These are phyloP conservation scores for Apeira syringaria DNA, from an alignment of 2,888 invertebrate species.

Conservation along the genomic window DNA sequence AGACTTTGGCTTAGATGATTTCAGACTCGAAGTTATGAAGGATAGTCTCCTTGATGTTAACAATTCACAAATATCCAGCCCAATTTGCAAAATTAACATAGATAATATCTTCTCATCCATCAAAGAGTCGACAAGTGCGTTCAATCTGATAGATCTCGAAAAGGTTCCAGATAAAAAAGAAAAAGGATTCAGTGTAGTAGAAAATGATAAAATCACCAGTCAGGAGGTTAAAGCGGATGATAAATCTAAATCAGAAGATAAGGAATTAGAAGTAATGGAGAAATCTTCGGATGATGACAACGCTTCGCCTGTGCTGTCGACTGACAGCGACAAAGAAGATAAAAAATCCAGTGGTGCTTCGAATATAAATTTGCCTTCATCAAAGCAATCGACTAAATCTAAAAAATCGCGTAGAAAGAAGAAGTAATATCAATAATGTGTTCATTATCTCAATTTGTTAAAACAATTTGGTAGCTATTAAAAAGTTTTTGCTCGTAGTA, in stretches of 20 bases:
- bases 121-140: constrained; percentile 67
- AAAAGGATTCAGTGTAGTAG: constrained; percentile 68
- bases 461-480: constrained; percentile 39
- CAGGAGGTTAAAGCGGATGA: constrained; percentile 69
- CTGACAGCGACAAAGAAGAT: constrained; percentile 83
- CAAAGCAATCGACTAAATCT: constrained; percentile 73
- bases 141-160: constrained; percentile 72
- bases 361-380: constrained; percentile 55
- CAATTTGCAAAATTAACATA: constrained; percentile 75
- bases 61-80: constrained; percentile 61
- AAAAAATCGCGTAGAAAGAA: constrained; percentile 85
- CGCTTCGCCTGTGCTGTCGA: constrained; percentile 73
- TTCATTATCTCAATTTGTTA: constrained; percentile 52
- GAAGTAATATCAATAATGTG: constrained; percentile 75
- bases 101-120: constrained; percentile 73
- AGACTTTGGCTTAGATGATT: constrained; percentile 72
- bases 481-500: constrained; percentile 59
- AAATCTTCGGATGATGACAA: constrained; percentile 85
- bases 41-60: constrained; percentile 68
- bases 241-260: constrained; percentile 51
- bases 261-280: constrained; percentile 65
- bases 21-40: constrained; percentile 72
- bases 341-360: constrained; percentile 65
- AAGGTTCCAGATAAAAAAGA: constrained; percentile 65
- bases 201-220: constrained; percentile 67